These are phyloP conservation scores for Scaptomyza polygonia DNA, from an alignment of 2,888 invertebrate genomes.

Conservation along the genomic window DNA sequence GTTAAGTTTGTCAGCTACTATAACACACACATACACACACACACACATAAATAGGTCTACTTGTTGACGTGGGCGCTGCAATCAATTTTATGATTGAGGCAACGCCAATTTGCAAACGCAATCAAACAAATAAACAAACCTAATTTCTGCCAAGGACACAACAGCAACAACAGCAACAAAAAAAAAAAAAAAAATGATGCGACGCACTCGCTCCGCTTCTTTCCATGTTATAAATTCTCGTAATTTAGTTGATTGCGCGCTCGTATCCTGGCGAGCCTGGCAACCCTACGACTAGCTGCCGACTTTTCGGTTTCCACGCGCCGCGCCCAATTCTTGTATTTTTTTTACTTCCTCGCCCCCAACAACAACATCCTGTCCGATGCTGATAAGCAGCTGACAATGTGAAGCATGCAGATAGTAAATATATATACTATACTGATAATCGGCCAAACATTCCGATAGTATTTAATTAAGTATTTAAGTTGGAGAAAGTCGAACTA, in stretches of 20 bases:
- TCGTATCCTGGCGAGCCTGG: slow-evolving; percentile 8
- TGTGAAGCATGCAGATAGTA: too few species aligned
- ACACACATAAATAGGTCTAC: slow-evolving; percentile 38
- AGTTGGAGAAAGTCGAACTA: too few species aligned
- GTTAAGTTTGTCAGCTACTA: slow-evolving; percentile 5
- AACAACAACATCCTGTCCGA: background rate
- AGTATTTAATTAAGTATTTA: too few species aligned
- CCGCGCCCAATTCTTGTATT: background rate
- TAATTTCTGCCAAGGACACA: slow-evolving; percentile 16
- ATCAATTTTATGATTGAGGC: slow-evolving; percentile 65
- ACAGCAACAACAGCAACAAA: background rate
- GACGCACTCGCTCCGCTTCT: slow-evolving; percentile 35
- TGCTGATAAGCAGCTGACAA: slow-evolving; percentile 25
- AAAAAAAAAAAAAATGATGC: slow-evolving; percentile 24
- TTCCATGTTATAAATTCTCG: slow-evolving; percentile 59
- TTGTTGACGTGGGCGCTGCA: slow-evolving; percentile 52
- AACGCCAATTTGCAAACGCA: slow-evolving; percentile 57
- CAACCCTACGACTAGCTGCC: slow-evolving; percentile 23
- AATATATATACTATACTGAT: too few species aligned
- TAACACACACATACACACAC: slow-evolving; percentile 9
- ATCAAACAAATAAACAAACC: slow-evolving; percentile 51
- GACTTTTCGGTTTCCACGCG: background rate
- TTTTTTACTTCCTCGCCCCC: too few species aligned
- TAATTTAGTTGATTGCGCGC: slow-evolving; percentile 63
- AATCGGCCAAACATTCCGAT: too few species aligned